Evolutionary conservation across 2,888 invertebrate genomes (phyloP).

Genomic region (Caenorhabditis panamensis): DNA sequence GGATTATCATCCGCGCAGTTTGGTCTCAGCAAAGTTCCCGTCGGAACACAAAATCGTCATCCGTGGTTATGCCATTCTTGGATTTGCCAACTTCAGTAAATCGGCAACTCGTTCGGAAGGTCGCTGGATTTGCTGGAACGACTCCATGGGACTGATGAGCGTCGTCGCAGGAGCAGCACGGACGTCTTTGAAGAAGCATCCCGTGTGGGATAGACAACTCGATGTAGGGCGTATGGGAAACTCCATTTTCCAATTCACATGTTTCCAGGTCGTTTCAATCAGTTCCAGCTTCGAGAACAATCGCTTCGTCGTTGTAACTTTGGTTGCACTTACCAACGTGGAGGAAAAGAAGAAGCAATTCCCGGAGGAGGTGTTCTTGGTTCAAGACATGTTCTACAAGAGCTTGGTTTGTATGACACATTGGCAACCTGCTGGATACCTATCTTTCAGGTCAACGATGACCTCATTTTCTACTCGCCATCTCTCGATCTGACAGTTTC

Average conservation of each 20-base stretch:
- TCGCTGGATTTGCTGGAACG: conserved; percentile 42
- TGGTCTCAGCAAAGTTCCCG: conserved; percentile 41
- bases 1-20: conserved; percentile 16
- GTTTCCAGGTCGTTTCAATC: conserved; percentile 22
- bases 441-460: conserved; percentile 3
- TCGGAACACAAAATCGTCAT: conserved; percentile 11
- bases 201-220: conserved; percentile 37
- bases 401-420: neutral
- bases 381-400: conserved; percentile 3
- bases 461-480: conserved; percentile 5
- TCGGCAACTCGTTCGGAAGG: conserved; percentile 6
- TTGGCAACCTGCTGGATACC: too few relatives aligned
- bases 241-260: neutral
- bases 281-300: conserved; percentile 30
- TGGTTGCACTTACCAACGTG: conserved; percentile 20
- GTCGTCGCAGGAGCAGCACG: conserved; percentile 27
- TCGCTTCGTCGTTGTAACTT: conserved; percentile 6
- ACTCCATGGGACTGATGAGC: conserved; percentile 25
- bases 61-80: conserved; percentile 26
- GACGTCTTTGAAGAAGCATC: conserved; percentile 28
- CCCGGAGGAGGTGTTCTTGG: conserved; percentile 32
- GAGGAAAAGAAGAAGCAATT: conserved; percentile 19
- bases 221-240: conserved; percentile 9
- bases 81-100: conserved; percentile 1
- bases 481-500: neutral